These are phyloP conservation scores for Geophilus truncorum DNA, from an alignment of 2,888 invertebrate species.

Conservation along the genomic window DNA sequence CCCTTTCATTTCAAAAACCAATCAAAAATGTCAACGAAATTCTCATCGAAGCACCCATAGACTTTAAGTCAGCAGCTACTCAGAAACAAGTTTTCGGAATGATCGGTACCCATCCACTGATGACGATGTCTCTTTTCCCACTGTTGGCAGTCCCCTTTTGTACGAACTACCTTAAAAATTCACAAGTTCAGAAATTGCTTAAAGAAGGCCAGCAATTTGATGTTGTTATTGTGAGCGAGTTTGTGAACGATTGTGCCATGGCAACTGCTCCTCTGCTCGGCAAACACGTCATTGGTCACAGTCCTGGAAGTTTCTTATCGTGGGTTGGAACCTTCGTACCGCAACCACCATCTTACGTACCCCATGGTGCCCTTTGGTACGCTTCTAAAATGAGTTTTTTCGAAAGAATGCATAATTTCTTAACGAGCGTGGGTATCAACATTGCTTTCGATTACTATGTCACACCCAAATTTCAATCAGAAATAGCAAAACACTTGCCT, in stretches of 20 bases:
- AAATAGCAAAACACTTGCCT: not conserved
- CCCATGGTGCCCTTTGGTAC: no score
- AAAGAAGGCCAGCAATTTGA: slow-evolving; percentile 19
- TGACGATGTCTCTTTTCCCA: not conserved
- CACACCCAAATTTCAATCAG: not conserved
- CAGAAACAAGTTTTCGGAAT: not conserved
- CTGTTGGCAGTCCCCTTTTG: not conserved
- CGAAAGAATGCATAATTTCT: not conserved
- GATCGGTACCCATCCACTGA: not conserved
- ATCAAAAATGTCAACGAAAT: no score
- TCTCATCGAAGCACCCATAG: no score
- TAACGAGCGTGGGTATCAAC: not conserved
- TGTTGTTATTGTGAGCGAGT: not conserved
- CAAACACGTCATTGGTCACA: not conserved
- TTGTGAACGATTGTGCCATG: slow-evolving; percentile 8
- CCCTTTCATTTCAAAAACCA: not conserved
- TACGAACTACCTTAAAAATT: not conserved
- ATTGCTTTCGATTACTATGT: not conserved
- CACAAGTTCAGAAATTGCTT: not conserved
- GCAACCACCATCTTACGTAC: not conserved
- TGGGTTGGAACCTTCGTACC: not conserved
- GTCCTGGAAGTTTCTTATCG: not conserved
- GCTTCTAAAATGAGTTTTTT: slow-evolving; percentile 23
- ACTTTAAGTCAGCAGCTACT: no score
- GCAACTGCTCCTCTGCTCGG: slow-evolving; percentile 7